Evolutionary conservation across 2,113 vertebrate species (phyloP).

Genomic region (Neodontobutis hainanensis): DNA sequence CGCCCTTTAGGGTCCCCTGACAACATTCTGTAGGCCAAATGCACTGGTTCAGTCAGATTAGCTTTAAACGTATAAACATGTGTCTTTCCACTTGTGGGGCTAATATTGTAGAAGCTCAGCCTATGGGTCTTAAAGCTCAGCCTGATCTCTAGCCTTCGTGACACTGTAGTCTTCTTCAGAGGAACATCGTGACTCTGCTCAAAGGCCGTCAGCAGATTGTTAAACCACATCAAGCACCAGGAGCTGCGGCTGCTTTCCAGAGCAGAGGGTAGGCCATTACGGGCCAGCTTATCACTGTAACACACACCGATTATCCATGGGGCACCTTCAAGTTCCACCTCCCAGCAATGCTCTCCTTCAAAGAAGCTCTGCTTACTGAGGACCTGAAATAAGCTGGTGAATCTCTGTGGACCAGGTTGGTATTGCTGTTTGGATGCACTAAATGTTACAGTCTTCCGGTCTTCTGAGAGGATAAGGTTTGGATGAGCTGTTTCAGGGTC

Average conservation of each 20-base stretch:
- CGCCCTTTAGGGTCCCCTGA: slow-evolving; percentile 71
- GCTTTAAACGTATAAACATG: slow-evolving; percentile 78
- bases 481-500: slow-evolving; percentile 76
- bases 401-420: slow-evolving; percentile 61
- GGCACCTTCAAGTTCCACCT: slow-evolving; percentile 73
- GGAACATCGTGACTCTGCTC: slow-evolving; percentile 72
- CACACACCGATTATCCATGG: slow-evolving; percentile 79
- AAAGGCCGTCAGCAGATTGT: slow-evolving; percentile 80
- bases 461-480: slow-evolving; percentile 75
- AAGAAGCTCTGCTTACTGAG: slow-evolving; percentile 78
- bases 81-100: slow-evolving; percentile 67
- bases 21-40: slow-evolving; percentile 82
- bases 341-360: slow-evolving; percentile 76
- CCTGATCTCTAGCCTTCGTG: slow-evolving; percentile 75
- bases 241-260: slow-evolving; percentile 81
- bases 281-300: slow-evolving; percentile 71
- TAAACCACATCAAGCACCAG: slow-evolving; percentile 82
- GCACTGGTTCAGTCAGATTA: slow-evolving; percentile 77
- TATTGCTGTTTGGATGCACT: slow-evolving; percentile 67
- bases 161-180: slow-evolving; percentile 69
- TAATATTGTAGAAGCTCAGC: slow-evolving; percentile 80
- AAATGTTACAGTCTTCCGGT: slow-evolving; percentile 73
- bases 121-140: slow-evolving; percentile 74
- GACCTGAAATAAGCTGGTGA: slow-evolving; percentile 77
- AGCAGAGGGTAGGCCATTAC: slow-evolving; percentile 78